A percentile compares a stretch with the other conserved stretches of the same genome.
phyloP scores from a whole-genome alignment of 2,113 vertebrate genomes.

The Morphnarchus princeps region DNA sequence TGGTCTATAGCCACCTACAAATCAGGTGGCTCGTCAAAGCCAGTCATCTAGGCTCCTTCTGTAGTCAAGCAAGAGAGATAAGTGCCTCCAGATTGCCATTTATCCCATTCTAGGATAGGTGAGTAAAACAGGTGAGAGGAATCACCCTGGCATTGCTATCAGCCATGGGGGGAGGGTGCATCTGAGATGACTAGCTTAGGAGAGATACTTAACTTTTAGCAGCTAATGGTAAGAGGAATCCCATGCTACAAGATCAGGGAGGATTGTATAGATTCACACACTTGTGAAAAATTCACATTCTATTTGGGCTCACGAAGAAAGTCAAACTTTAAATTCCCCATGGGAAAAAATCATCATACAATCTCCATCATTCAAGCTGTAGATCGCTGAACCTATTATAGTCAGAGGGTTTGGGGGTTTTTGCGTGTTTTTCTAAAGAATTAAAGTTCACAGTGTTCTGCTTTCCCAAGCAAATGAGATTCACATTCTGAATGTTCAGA shows the following conservation, averaged over 20 bases:
- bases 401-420: background rate
- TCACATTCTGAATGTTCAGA: background rate
- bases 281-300: background rate
- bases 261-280: background rate
- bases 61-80: constrained; percentile 35
- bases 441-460: background rate
- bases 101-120: constrained; percentile 44
- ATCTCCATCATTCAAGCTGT: background rate
- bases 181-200: background rate
- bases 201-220: background rate
- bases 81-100: constrained; percentile 16
- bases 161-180: background rate
- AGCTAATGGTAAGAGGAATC: background rate
- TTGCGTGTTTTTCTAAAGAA: background rate
- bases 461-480: background rate
- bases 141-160: background rate
- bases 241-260: background rate
- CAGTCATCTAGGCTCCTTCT: constrained; percentile 45
- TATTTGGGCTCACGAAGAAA: background rate
- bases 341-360: background rate
- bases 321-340: background rate
- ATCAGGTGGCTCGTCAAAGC: background rate
- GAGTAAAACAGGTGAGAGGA: constrained; percentile 46
- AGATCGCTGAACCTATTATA: background rate
- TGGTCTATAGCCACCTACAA: background rate